Conservation (phyloP, 2,888 invertebrate species). For the Caenorhabditis sp. region DNA sequence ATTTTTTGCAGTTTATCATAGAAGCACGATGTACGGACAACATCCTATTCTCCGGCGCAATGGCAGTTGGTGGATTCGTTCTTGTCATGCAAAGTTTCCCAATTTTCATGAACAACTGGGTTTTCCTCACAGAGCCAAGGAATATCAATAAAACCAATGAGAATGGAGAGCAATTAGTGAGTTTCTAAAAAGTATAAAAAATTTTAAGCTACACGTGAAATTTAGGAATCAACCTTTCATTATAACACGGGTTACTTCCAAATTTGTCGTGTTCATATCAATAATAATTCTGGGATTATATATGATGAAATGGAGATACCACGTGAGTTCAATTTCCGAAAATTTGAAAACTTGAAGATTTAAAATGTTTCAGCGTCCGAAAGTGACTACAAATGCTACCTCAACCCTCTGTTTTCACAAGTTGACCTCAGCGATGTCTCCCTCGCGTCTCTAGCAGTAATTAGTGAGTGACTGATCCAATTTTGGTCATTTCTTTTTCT, state of each 20-base stretch:
- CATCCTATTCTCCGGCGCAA: slow-evolving; percentile 69
- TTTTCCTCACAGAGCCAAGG: slow-evolving; percentile 79
- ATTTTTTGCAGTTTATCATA: slow-evolving; percentile 71
- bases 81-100: slow-evolving; percentile 72
- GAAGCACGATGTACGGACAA: slow-evolving; percentile 77
- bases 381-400: slow-evolving; percentile 73
- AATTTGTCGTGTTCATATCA: slow-evolving; percentile 77
- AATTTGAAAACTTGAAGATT: too few relatives aligned
- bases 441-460: slow-evolving; percentile 77
- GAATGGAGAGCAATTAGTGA: slow-evolving; percentile 78
- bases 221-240: slow-evolving; percentile 70
- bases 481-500: slow-evolving; percentile 11
- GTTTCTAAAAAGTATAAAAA: slow-evolving; percentile 12
- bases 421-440: slow-evolving; percentile 80
- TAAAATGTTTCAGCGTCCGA: slow-evolving; percentile 67
- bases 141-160: slow-evolving; percentile 80
- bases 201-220: neutral
- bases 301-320: slow-evolving; percentile 71
- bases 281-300: slow-evolving; percentile 67
- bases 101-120: slow-evolving; percentile 79
- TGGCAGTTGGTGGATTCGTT: slow-evolving; percentile 67
- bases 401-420: slow-evolving; percentile 78
- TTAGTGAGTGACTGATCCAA: slow-evolving; percentile 65
- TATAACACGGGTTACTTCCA: slow-evolving; percentile 82
- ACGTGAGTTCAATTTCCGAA: slow-evolving; percentile 56